Conservation (phyloP, 64 coral and sea anemone species). For the Astreopora myriophthalma region DNA sequence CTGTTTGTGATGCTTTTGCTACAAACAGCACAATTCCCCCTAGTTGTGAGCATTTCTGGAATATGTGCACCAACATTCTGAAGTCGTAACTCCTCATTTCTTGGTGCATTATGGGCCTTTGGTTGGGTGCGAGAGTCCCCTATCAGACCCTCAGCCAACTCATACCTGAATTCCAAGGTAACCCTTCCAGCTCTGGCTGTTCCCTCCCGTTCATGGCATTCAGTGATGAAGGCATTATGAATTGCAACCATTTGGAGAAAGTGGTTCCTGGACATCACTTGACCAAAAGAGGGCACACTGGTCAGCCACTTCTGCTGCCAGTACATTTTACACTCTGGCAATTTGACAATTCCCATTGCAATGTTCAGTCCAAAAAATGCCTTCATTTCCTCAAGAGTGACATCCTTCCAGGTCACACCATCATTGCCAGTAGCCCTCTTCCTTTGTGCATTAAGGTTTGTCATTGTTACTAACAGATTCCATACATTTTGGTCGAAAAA, state of each 20-base stretch:
- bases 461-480: slow-evolving; percentile 37
- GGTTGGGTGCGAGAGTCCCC: slow-evolving; percentile 15
- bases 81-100: slow-evolving; percentile 49
- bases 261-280: slow-evolving; percentile 39
- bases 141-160: slow-evolving; percentile 61
- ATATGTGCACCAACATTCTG: slow-evolving; percentile 56
- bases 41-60: slow-evolving; percentile 19
- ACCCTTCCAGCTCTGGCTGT: slow-evolving; percentile 1
- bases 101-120: slow-evolving; percentile 10
- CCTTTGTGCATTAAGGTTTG: slow-evolving; percentile 28
- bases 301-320: slow-evolving; percentile 23
- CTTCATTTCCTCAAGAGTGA: slow-evolving; percentile 16
- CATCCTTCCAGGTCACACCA: slow-evolving; percentile 29
- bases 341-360: slow-evolving; percentile 30
- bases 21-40: slow-evolving; percentile 51
- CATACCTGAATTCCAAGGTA: slow-evolving; percentile 56
- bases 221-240: slow-evolving; percentile 62
- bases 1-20: slow-evolving; percentile 39
- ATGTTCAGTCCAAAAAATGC: slow-evolving; percentile 32
- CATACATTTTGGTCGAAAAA: slow-evolving; percentile 41
- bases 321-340: slow-evolving; percentile 15
- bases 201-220: slow-evolving; percentile 52
- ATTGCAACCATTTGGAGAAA: slow-evolving; percentile 48
- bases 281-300: not conserved
- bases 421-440: slow-evolving; percentile 23